These are phyloP conservation scores for Ciconia boyciana DNA, from an alignment of 2,113 vertebrate genomes.

Conservation along the genomic window DNA sequence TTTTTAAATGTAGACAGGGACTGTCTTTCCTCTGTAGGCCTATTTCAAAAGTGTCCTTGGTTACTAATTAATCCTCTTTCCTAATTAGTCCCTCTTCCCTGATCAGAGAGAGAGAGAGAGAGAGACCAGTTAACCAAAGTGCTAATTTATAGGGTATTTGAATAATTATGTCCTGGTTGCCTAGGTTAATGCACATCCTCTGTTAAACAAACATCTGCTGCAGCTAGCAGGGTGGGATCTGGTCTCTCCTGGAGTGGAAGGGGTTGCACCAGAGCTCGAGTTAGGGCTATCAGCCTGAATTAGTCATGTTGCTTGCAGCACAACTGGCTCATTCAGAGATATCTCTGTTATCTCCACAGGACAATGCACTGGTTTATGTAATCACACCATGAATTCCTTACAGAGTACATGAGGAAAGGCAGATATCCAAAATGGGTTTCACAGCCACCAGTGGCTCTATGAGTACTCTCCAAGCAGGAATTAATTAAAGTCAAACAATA, in stretches of 20 bases:
- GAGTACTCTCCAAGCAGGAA: neutral
- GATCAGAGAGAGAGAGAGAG: neutral
- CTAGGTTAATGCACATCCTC: neutral
- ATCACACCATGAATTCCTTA: neutral
- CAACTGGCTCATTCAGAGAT: neutral
- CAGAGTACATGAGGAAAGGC: neutral
- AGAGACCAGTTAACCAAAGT: neutral
- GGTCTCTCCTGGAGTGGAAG: neutral
- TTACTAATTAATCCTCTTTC: neutral
- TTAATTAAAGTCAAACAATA: neutral
- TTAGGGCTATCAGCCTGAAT: neutral
- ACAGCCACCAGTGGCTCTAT: neutral
- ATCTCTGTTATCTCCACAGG: neutral
- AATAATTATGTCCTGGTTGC: neutral
- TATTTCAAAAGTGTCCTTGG: neutral
- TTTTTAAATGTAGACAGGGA: neutral
- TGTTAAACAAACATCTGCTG: neutral
- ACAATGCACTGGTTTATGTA: neutral
- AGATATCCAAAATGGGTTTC: neutral
- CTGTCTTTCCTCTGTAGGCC: neutral
- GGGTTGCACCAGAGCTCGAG: neutral
- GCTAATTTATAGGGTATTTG: neutral
- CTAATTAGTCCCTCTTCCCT: neutral
- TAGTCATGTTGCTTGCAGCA: neutral
- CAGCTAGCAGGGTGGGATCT: neutral